Percentiles rank a stretch among this genome's conserved stretches.
Evolutionary conservation across 2,888 invertebrate species (phyloP).

Genomic region (Unio delphinus): DNA sequence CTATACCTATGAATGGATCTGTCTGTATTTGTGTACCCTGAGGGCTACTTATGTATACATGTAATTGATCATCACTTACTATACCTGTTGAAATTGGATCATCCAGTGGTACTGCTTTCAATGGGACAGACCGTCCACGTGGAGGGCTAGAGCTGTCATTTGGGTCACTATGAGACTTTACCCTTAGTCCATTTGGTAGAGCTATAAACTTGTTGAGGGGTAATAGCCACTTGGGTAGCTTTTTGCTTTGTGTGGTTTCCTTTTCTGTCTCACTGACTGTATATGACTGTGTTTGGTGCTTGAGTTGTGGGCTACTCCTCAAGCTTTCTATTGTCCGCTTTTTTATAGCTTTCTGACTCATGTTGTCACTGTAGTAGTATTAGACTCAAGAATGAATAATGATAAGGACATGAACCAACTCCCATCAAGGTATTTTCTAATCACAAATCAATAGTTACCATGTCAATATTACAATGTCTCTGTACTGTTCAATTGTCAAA

Average conservation of each 20-base stretch:
- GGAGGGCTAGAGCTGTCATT: slow-evolving; percentile 23
- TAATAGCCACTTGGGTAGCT: slow-evolving; percentile 32
- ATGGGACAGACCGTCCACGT: slow-evolving; percentile 32
- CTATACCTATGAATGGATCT: no score
- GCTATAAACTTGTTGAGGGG: slow-evolving; percentile 52
- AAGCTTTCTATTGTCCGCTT: slow-evolving; percentile 28
- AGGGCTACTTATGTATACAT: no score
- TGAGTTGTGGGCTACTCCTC: slow-evolving; percentile 18
- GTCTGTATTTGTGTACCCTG: no score
- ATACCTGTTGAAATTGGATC: no score
- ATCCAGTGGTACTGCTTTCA: slow-evolving; percentile 27
- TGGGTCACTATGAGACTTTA: slow-evolving; percentile 25
- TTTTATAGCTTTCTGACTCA: slow-evolving; percentile 45
- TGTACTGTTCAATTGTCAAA: no score
- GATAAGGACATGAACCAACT: no score
- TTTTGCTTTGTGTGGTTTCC: slow-evolving; percentile 9
- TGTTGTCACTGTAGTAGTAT: slow-evolving; percentile 11
- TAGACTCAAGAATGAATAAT: no score
- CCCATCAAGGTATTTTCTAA: no score
- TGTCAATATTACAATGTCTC: no score
- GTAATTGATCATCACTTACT: no score
- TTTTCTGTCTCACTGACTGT: slow-evolving; percentile 6
- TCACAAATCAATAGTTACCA: no score
- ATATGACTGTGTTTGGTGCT: slow-evolving; percentile 11
- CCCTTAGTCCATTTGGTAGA: slow-evolving; percentile 42